Evolutionary conservation across 2,888 invertebrate species (phyloP).

Genomic region (Druceiella hillmani): DNA sequence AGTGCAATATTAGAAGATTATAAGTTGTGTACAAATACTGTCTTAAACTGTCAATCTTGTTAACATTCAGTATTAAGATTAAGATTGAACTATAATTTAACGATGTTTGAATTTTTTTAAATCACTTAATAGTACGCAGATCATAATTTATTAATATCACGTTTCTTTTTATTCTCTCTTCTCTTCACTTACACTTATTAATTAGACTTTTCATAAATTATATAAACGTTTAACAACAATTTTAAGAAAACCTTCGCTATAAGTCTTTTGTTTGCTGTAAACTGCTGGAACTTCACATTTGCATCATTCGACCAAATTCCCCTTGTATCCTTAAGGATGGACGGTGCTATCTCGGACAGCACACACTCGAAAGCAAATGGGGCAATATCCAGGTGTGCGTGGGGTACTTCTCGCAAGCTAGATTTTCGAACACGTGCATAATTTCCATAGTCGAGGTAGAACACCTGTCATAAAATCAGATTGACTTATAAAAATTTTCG

Average conservation of each 20-base stretch:
- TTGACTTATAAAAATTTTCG: slow-evolving; percentile 2
- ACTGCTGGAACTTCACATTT: slow-evolving; percentile 37
- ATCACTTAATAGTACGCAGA: no score
- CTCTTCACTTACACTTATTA: no score
- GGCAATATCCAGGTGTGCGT: slow-evolving; percentile 34
- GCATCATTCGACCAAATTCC: slow-evolving; percentile 60
- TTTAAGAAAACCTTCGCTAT: slow-evolving; percentile 51
- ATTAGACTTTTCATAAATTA: no score
- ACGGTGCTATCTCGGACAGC: slow-evolving; percentile 65
- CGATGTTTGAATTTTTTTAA: no score
- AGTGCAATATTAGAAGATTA: no score
- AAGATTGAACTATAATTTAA: no score
- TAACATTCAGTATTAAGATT: no score
- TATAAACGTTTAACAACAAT: no score
- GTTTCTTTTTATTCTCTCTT: no score
- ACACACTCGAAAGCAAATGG: slow-evolving; percentile 67
- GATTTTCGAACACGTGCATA: slow-evolving; percentile 39
- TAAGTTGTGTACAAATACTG: no score
- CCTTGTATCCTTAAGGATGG: slow-evolving; percentile 50
- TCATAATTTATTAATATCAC: no score
- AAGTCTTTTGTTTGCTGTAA: slow-evolving; percentile 33
- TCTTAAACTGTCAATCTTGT: no score
- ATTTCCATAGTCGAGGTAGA: slow-evolving; percentile 78
- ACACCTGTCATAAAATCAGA: slow-evolving; percentile 46
- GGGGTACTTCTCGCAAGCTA: slow-evolving; percentile 41